A percentile compares a stretch with the other conserved stretches of the same genome.
phyloP scores from a whole-genome alignment of 2,113 vertebrate genomes.

The Halcyon malimbica region DNA sequence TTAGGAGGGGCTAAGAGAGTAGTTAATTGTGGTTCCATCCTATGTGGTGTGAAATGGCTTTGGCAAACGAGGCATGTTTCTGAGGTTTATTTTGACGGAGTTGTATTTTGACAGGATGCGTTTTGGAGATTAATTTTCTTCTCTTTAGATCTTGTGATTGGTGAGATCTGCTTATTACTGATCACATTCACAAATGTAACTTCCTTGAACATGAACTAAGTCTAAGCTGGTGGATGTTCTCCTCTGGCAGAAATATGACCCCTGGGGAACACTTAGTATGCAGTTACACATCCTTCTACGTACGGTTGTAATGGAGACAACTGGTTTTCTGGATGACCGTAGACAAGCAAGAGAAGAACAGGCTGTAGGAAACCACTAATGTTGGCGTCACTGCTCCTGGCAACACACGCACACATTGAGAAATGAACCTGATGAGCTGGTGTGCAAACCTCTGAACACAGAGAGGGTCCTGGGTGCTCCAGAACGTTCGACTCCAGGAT shows the following conservation, averaged over 20 bases:
- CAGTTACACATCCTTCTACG: accelerated
- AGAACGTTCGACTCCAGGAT: not conserved
- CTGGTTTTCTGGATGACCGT: not conserved
- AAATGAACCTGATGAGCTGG: not conserved
- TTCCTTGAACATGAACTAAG: not conserved
- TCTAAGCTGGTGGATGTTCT: not conserved
- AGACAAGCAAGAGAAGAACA: too few species aligned
- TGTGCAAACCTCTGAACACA: not conserved
- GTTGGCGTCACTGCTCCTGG: not conserved
- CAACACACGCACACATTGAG: not conserved
- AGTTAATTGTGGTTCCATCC: not conserved
- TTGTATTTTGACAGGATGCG: too few species aligned
- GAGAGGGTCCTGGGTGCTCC: not conserved
- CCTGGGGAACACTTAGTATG: not conserved
- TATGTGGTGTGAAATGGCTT: accelerated
- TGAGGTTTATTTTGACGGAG: too few species aligned
- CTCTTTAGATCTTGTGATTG: not conserved
- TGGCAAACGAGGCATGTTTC: not conserved
- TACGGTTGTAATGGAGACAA: not conserved
- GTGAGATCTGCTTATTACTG: not conserved
- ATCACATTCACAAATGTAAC: not conserved
- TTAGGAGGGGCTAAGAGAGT: not conserved
- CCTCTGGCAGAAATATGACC: not conserved
- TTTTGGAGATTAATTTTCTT: not conserved
- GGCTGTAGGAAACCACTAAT: too few species aligned